Conservation (phyloP, 2,113 vertebrate species). For the Suncus etruscus region DNA sequence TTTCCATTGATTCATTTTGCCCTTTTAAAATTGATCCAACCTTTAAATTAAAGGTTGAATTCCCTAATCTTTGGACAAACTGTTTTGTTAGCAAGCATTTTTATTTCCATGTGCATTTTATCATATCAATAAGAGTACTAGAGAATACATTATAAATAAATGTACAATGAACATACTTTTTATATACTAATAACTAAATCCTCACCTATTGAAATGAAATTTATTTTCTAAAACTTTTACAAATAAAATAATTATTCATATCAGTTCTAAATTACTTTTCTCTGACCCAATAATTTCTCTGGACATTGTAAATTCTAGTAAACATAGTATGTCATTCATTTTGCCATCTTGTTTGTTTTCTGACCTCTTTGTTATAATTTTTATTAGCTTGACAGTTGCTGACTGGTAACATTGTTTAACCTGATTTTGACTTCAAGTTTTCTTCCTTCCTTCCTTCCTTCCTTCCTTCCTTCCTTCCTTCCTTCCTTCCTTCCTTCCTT, state of each 20-base stretch:
- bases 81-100: slow-evolving; percentile 10
- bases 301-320: not conserved
- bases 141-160: slow-evolving; percentile 26
- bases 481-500: no score
- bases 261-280: not conserved
- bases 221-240: not conserved
- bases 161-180: not conserved
- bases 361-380: not conserved
- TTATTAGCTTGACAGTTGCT: not conserved
- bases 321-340: not conserved
- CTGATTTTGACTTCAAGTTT: not conserved
- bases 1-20: slow-evolving; percentile 14
- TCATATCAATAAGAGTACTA: not conserved
- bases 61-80: not conserved
- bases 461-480: no score
- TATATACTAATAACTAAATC: not conserved
- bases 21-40: not conserved
- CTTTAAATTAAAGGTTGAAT: slow-evolving; percentile 36
- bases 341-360: not conserved
- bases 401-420: not conserved
- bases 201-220: not conserved
- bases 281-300: not conserved
- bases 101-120: not conserved
- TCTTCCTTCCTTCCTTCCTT: not conserved
- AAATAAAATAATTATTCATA: not conserved